Conservation (phyloP, 2,888 invertebrate genomes). For the Mythimna lalbum region DNA sequence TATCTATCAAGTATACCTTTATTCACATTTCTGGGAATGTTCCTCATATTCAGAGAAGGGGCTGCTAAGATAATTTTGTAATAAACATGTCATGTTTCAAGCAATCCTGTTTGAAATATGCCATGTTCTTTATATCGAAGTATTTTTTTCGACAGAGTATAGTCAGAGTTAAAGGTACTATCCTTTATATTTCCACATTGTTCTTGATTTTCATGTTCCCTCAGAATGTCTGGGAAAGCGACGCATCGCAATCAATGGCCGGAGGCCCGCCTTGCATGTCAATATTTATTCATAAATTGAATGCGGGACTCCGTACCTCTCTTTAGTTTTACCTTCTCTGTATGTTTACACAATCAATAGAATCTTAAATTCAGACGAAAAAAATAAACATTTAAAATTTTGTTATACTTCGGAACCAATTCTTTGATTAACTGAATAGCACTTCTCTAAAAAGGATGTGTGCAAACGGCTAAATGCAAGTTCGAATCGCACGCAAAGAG, state of each 20-base stretch:
- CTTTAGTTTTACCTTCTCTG: slow-evolving; percentile 28
- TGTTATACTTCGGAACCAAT: too few relatives aligned
- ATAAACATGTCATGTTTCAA: not conserved
- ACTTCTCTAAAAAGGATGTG: too few relatives aligned
- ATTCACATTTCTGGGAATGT: not conserved
- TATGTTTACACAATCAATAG: slow-evolving; percentile 13
- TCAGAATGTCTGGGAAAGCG: slow-evolving; percentile 30
- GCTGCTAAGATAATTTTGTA: not conserved
- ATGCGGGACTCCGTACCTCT: slow-evolving; percentile 25
- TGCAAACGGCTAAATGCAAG: too few relatives aligned
- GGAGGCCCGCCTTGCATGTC: slow-evolving; percentile 59
- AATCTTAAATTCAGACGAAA: not conserved
- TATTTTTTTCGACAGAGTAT: not conserved
- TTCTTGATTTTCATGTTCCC: slow-evolving; percentile 41
- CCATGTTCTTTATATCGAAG: not conserved
- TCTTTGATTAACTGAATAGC: too few relatives aligned
- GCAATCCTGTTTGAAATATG: not conserved
- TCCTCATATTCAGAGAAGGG: not conserved
- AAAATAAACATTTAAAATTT: too few relatives aligned
- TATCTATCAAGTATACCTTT: not conserved
- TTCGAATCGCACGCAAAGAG: too few relatives aligned
- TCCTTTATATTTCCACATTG: slow-evolving; percentile 12
- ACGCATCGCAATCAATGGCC: slow-evolving; percentile 66
- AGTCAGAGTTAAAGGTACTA: not conserved
- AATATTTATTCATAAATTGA: slow-evolving; percentile 68